These are phyloP conservation scores for Lamprotornis superbus DNA, from an alignment of 2,113 vertebrate genomes.

Conservation along the genomic window DNA sequence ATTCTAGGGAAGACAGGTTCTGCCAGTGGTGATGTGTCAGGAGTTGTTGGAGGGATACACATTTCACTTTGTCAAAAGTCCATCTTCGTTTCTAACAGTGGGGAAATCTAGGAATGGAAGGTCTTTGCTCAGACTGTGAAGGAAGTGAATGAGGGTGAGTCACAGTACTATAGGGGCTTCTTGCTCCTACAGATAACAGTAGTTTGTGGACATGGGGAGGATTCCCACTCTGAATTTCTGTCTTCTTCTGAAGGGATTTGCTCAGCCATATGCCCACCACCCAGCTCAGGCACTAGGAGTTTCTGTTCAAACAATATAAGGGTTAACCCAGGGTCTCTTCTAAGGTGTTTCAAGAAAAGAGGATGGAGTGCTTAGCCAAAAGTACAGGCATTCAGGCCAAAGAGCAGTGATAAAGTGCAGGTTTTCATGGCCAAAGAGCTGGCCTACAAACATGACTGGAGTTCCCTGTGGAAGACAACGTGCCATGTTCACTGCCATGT, in stretches of 20 bases:
- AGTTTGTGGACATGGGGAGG: neutral
- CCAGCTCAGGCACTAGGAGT: neutral
- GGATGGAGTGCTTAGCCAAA: neutral
- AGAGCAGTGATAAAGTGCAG: neutral
- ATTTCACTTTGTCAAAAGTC: neutral
- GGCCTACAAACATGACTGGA: accelerated
- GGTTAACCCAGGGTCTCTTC: neutral
- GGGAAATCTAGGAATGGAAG: neutral
- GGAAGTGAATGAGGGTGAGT: neutral
- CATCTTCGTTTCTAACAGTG: neutral
- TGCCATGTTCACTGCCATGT: neutral
- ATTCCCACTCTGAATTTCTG: neutral
- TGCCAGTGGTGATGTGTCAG: neutral
- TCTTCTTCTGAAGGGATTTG: neutral
- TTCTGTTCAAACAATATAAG: neutral
- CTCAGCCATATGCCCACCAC: neutral
- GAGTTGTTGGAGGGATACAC: neutral
- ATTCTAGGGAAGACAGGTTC: neutral
- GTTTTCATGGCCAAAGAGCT: neutral
- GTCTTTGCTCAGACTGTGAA: neutral
- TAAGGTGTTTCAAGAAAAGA: neutral
- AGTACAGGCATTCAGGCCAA: neutral
- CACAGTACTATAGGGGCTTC: neutral
- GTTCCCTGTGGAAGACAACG: no score
- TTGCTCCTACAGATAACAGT: neutral